These are phyloP conservation scores for Gastrophryne carolinensis DNA, from an alignment of 2,797 vertebrate species.

Conservation along the genomic window DNA sequence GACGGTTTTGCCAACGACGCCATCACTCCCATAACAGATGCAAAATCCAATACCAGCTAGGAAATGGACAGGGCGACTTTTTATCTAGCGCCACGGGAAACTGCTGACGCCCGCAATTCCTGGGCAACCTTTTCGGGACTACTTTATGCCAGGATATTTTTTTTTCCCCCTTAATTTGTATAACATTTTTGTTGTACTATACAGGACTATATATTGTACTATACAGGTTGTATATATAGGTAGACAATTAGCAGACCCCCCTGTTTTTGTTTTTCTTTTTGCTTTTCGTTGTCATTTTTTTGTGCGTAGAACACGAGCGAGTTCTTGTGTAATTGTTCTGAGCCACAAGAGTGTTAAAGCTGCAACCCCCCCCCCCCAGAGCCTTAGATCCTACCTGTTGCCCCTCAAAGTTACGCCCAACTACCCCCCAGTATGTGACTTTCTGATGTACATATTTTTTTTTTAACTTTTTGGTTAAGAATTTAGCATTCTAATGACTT, in stretches of 20 bases:
- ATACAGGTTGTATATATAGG: conserved; percentile 50
- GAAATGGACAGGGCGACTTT: background rate
- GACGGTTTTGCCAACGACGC: conserved; percentile 70
- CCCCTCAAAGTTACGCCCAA: background rate
- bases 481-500: too few relatives aligned
- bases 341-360: background rate
- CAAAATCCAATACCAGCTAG: conserved; percentile 58
- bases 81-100: background rate
- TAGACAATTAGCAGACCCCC: conserved; percentile 45
- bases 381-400: background rate
- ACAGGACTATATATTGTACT: conserved; percentile 36
- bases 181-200: conserved; percentile 31
- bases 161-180: conserved; percentile 23
- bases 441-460: background rate
- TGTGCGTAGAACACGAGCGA: conserved; percentile 38
- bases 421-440: too few relatives aligned
- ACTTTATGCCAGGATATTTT: conserved; percentile 51
- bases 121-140: conserved; percentile 51
- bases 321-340: conserved; percentile 15
- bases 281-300: conserved; percentile 6
- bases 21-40: conserved; percentile 59
- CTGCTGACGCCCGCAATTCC: conserved; percentile 5
- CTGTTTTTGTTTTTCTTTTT: conserved; percentile 14
- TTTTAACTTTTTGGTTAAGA: too few relatives aligned
- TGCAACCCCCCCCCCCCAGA: background rate